phyloP scores from a whole-genome alignment of 2,888 invertebrate genomes.

The Penaeus monodon region DNA sequence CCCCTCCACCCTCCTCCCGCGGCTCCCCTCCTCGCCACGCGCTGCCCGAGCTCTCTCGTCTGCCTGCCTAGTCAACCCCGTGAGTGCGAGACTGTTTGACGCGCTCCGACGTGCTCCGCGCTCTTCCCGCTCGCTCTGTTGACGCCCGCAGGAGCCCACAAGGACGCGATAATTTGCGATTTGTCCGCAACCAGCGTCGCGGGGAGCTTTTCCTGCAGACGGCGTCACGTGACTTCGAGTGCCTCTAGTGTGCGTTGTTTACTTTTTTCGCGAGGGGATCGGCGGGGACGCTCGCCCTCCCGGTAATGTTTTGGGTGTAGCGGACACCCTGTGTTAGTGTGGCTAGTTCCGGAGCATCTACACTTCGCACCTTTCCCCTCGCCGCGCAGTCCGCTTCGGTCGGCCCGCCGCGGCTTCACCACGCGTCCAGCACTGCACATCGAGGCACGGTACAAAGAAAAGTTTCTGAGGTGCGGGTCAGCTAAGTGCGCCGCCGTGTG shows the following conservation, averaged over 20 bases:
- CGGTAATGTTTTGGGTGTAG: background rate
- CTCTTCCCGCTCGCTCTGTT: background rate
- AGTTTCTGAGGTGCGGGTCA: too few relatives aligned
- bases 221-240: too few relatives aligned
- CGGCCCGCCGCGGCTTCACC: too few relatives aligned
- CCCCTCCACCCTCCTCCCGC: constrained; percentile 5
- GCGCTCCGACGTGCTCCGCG: constrained; percentile 13
- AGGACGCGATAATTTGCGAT: background rate
- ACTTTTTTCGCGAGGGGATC: background rate
- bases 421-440: too few relatives aligned
- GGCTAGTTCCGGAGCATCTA: too few relatives aligned
- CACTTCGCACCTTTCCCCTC: too few relatives aligned
- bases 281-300: background rate
- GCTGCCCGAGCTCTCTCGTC: constrained; percentile 38
- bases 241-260: constrained; percentile 1
- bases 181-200: too few relatives aligned
- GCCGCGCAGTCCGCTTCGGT: too few relatives aligned
- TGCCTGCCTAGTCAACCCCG: constrained; percentile 38
- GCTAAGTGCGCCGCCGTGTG: too few relatives aligned
- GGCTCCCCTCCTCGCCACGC: constrained; percentile 10
- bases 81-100: constrained; percentile 42
- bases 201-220: too few relatives aligned
- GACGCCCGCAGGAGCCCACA: background rate
- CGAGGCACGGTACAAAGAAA: too few relatives aligned
- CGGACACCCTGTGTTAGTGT: background rate